Evolutionary conservation across 2,888 invertebrate species (phyloP).

Genomic region (Tinea semifulvella): DNA sequence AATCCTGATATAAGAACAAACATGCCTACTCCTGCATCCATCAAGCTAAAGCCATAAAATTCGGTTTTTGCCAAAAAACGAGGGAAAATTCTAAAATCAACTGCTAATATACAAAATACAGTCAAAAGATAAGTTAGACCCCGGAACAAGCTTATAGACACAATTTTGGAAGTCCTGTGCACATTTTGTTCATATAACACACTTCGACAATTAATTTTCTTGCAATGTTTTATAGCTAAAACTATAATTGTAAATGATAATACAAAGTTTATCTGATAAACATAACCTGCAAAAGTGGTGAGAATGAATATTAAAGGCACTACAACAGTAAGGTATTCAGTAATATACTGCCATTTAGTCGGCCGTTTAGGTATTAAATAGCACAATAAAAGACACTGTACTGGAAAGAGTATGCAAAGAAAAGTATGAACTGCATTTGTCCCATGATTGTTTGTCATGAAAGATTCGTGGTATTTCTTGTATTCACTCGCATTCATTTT

Average conservation of each 20-base stretch:
- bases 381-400: constrained; percentile 39
- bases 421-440: constrained; percentile 61
- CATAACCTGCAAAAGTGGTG: constrained; percentile 54
- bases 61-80: constrained; percentile 88
- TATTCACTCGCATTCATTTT: constrained; percentile 45
- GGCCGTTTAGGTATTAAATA: constrained; percentile 26
- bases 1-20: constrained; percentile 85
- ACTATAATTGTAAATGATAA: constrained; percentile 22
- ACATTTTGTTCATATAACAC: constrained; percentile 22
- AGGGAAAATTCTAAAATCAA: constrained; percentile 92
- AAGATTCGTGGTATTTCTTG: constrained; percentile 56
- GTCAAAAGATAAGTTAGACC: constrained; percentile 78
- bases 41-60: constrained; percentile 84
- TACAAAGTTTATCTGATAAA: constrained; percentile 36
- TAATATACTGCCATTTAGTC: constrained; percentile 32
- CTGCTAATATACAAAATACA: constrained; percentile 86
- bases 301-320: constrained; percentile 64
- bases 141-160: constrained; percentile 72
- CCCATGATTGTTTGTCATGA: constrained; percentile 64
- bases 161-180: constrained; percentile 28
- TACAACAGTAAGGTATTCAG: constrained; percentile 66
- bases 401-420: constrained; percentile 44
- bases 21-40: constrained; percentile 95
- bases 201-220: background rate
- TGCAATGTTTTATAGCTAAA: background rate